Base-by-base conservation (phyloP, 2,797 vertebrate genomes). In the Pangasius mekongensis region DNA sequence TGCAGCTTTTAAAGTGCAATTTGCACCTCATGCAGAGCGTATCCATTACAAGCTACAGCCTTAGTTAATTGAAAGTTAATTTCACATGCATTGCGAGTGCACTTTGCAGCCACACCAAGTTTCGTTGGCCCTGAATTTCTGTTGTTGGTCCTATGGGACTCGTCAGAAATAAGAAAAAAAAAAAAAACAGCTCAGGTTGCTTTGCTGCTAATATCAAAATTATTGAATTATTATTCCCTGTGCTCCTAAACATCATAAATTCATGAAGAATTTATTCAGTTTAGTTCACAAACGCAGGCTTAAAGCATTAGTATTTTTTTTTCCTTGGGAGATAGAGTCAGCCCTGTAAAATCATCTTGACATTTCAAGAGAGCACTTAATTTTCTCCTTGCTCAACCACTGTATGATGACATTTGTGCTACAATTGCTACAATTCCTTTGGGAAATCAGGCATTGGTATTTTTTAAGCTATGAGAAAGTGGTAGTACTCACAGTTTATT, bases 371-470 rank as follows among this genome's bases (percentile, higher is more conserved):
- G 84, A 73, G 83, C 80, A 86, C 84, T 81, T 86, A 89, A 85
- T 85, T 86, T 86, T 85, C 84, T 60, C n/a, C 84, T 86, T 85
- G 83, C 76, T 86, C 84, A 86, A 71, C 84, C 67, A 64, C 84
- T 89, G 76, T 62, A 89, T 86, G 62, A 89, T 86, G 84, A 89
- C 83, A 86, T 89, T 86, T 81, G 84, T 78, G 60, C 74, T 80
- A 86, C 85, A 86, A 86, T 80, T 71, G 84, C 76, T 73, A 81
- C 84, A 86, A 64, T 89, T 86, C 88, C 71, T 67, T 54, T 77
- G 78, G 88, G 85, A 84, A 83, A 89, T 62, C 69, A 86, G 39
- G 22, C 27, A 58, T 76, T 84, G 82, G 82, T 84, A 84, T 86
- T 80, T 64, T 73, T 86, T 85, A 88, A 85, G 77, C 64, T 85